Evolutionary conservation across 2,113 vertebrate genomes (phyloP), one percentile per base, ranked within the genome.

Genomic region (Zosterops hypoxanthus): DNA sequence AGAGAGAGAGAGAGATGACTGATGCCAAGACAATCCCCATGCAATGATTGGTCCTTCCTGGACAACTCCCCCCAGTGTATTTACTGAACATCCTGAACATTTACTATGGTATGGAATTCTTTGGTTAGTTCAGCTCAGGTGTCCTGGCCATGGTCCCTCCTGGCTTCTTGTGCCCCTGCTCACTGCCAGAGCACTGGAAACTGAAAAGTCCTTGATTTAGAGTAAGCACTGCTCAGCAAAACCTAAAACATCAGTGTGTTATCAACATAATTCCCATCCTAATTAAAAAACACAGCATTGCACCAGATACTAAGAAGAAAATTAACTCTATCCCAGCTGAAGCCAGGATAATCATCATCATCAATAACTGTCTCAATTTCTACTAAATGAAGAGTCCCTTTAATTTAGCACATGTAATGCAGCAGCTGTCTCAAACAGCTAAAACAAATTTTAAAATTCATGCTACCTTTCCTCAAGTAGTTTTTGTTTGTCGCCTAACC

Each of bases 61-160:
- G 41, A 55, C 29, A 31, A 7, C 20, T 31, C 1, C 4, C 8
- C 14, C 3, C 29, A 22, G 2, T 5, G 5, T 22, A 41, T 55
- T 68, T 75, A 47, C 39, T 25, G 46, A 82, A 55, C 7, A 41
- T 55, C 41, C 47, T 39, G 39, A 39, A 39, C 39, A 39, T 39
- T 39, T 39, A 39, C 12, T 34, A 0, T 61, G 39, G 6, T 31
- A 34, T 47, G 31, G 29, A 61, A 61, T 60, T 21, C n/a, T 34
- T 47, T 47, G 29, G 11, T 17, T 17, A n/a, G 11, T 47, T 68
- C 55, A 76, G 39, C 11, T 76, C 78, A 68, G 28, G 14, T 34
- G 24, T 60, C 39, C 61, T 61, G 17, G n/a, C 13, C 1, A 0
- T n/a, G 33, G 4, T 66, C 8, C 11, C 39, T 53, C 20, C 7